A percentile compares a stretch with the other conserved stretches of the same genome.
Evolutionary conservation across 2,113 vertebrate genomes (phyloP).

Genomic region (Chloropsis cyanopogon): DNA sequence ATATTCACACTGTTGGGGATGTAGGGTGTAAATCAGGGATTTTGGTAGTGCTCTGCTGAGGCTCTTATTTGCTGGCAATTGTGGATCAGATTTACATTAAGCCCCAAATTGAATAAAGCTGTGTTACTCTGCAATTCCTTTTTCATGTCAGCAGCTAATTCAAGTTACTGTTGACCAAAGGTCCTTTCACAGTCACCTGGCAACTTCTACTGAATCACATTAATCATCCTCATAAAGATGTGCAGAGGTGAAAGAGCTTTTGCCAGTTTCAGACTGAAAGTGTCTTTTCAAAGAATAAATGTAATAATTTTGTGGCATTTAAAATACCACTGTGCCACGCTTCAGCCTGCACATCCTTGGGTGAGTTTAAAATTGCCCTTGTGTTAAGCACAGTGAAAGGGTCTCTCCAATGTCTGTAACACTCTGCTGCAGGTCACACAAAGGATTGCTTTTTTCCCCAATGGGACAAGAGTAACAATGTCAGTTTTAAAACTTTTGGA

Average conservation of each 20-base stretch:
- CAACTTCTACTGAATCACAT: slow-evolving; percentile 28
- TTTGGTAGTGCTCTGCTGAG: neutral
- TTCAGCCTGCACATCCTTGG: slow-evolving; percentile 2
- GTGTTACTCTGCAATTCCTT: neutral
- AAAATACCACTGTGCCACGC: neutral
- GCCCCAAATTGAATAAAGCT: neutral
- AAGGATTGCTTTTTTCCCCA: neutral
- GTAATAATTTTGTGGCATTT: neutral
- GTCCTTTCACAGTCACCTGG: slow-evolving; percentile 32
- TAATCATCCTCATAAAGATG: slow-evolving; percentile 33
- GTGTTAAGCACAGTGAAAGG: neutral
- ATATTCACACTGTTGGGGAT: slow-evolving; percentile 11
- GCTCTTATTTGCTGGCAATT: neutral
- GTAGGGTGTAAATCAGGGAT: neutral
- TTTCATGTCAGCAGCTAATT: neutral
- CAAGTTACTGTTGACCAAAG: slow-evolving; percentile 24
- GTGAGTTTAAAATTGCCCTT: slow-evolving; percentile 27
- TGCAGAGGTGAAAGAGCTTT: neutral
- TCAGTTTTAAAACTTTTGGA: slow-evolving; percentile 6
- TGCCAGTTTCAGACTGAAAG: neutral
- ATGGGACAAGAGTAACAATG: neutral
- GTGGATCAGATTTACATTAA: slow-evolving; percentile 11
- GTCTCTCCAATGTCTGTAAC: neutral
- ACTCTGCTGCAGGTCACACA: neutral
- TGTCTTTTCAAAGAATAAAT: slow-evolving; percentile 10